Percentiles rank a stretch among this genome's conserved stretches.
phyloP scores from a whole-genome alignment of 2,113 vertebrate species.

The Eleginops maclovinus region DNA sequence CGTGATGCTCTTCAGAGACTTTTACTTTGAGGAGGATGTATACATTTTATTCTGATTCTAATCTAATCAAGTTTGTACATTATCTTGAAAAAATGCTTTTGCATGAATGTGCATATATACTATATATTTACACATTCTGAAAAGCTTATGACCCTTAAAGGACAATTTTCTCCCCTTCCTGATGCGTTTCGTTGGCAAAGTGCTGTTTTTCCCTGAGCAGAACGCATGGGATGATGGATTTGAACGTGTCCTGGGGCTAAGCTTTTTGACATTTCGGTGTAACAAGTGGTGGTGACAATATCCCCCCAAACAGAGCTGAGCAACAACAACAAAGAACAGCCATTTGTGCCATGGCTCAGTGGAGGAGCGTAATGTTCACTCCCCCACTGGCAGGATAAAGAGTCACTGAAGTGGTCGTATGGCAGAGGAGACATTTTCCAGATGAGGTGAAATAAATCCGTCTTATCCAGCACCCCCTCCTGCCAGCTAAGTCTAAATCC shows the following conservation, averaged over 20 bases:
- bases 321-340: constrained; percentile 20
- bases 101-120: too few species aligned
- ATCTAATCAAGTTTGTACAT: too few species aligned
- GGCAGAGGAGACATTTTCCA: constrained; percentile 65
- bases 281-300: constrained; percentile 46
- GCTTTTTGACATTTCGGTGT: constrained; percentile 53
- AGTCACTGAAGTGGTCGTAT: constrained; percentile 46
- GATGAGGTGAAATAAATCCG: constrained; percentile 72
- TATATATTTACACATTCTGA: too few species aligned
- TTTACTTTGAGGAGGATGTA: too few species aligned
- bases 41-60: too few species aligned
- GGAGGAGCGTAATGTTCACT: constrained; percentile 20
- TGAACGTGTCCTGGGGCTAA: constrained; percentile 22
- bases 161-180: background rate
- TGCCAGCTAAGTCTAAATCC: constrained; percentile 60
- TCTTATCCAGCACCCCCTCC: constrained; percentile 53
- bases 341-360: constrained; percentile 37
- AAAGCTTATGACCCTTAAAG: too few species aligned
- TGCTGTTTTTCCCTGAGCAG: constrained; percentile 18
- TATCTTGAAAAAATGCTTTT: too few species aligned
- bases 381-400: constrained; percentile 48
- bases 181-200: constrained; percentile 9
- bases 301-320: constrained; percentile 27
- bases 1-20: too few species aligned
- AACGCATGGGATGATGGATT: constrained; percentile 26